These are phyloP conservation scores for Trissoscelio sp. DNA, from an alignment of 2,888 invertebrate genomes.

Conservation along the genomic window DNA sequence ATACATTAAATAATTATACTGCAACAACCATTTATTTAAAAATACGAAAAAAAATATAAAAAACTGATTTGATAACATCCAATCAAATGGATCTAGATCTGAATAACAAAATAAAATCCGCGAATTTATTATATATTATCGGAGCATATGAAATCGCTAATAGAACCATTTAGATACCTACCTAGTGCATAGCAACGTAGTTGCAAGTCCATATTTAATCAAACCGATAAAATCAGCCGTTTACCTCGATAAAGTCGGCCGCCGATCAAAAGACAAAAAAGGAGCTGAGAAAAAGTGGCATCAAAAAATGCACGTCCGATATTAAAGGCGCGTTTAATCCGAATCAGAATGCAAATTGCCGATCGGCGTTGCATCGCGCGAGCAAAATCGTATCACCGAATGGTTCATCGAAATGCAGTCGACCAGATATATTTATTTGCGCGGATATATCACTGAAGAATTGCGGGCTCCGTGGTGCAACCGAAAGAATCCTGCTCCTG, in stretches of 20 bases:
- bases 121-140: constrained; percentile 20
- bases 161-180: constrained; percentile 41
- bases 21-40: background rate
- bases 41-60: constrained; percentile 10
- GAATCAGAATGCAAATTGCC: constrained; percentile 51
- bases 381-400: constrained; percentile 7
- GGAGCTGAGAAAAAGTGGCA: background rate
- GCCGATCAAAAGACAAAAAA: constrained; percentile 27
- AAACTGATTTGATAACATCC: background rate
- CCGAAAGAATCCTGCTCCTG: constrained; percentile 29
- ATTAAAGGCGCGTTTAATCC: constrained; percentile 38
- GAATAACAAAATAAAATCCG: constrained; percentile 1
- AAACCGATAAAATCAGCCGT: constrained; percentile 38
- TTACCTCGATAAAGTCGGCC: constrained; percentile 32
- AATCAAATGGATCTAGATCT: constrained; percentile 7
- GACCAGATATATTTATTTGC: constrained; percentile 42
- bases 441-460: constrained; percentile 49
- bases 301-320: constrained; percentile 13
- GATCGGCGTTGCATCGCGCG: constrained; percentile 8
- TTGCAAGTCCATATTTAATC: constrained; percentile 24
- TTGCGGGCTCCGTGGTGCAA: constrained; percentile 31
- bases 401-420: constrained; percentile 37
- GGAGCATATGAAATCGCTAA: constrained; percentile 34
- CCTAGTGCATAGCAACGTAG: background rate
- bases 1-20: too few species aligned